Conservation (phyloP, 2,113 vertebrate genomes). For the Seriola quinqueradiata region DNA sequence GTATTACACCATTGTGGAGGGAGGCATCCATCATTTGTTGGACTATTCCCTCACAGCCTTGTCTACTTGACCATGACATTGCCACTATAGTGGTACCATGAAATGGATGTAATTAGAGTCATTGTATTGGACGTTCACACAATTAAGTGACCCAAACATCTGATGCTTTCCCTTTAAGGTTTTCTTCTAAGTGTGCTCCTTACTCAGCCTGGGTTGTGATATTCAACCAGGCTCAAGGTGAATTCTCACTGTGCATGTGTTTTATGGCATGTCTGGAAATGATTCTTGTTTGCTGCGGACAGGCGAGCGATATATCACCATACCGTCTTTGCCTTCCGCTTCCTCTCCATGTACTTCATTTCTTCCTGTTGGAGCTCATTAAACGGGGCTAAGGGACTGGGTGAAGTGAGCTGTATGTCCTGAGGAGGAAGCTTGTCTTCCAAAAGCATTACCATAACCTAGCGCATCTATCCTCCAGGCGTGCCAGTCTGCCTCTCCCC, state of each 20-base stretch:
- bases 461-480: constrained; percentile 63
- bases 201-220: background rate
- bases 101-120: constrained; percentile 53
- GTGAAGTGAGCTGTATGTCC: constrained; percentile 64
- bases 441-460: constrained; percentile 75
- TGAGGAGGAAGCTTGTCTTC: constrained; percentile 72
- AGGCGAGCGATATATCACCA: constrained; percentile 43
- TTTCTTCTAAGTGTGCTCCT: background rate
- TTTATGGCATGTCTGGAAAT: constrained; percentile 60
- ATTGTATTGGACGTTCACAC: constrained; percentile 21
- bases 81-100: constrained; percentile 29
- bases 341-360: constrained; percentile 40
- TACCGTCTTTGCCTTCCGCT: constrained; percentile 33
- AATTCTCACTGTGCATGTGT: constrained; percentile 32
- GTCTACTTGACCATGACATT: constrained; percentile 45
- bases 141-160: constrained; percentile 28
- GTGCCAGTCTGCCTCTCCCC: constrained; percentile 56
- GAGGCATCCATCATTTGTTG: constrained; percentile 66
- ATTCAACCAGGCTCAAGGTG: constrained; percentile 41
- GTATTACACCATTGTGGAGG: constrained; percentile 49
- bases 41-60: constrained; percentile 42
- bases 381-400: constrained; percentile 63
- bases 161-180: constrained; percentile 20
- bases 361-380: constrained; percentile 74
- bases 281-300: constrained; percentile 54